Base-by-base conservation (phyloP, 1,140 invertebrate species). In the Polypedilum pembai region DNA sequence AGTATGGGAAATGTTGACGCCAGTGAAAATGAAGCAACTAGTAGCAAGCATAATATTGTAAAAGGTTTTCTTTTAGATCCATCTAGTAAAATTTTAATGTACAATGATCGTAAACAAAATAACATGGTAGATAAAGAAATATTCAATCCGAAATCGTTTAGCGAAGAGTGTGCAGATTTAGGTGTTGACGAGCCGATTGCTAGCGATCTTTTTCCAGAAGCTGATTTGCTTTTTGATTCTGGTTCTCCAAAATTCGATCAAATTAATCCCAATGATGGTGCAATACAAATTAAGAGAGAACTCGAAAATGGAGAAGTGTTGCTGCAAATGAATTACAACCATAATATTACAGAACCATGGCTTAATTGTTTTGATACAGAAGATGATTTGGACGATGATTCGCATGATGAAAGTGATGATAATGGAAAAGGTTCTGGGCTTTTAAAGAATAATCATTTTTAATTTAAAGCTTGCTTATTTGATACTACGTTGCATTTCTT, bases 101-200 rank as follows among this genome's bases (percentile, higher is more conserved):
- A 73, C 41, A 74, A 66, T 63, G 33, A 85, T 63, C 78, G 82
- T 65, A 86, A 86, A 76, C 80, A 85, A 40, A 18, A n/a, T n/a
- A 56, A 56, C 12, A 15, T 56, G 84, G 85, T 1, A 78, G 87
- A 88, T 76, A 81, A 85, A n/a, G 87, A 88, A 77, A 76, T 88
- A 24, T 82, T 83, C 66, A 78, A 86, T 1, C 87, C 91, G 81
- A 91, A 91, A 79, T 90, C 89, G 41, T 79, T 91, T 7, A 90
- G 89, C 0, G 90, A 91, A 78, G 90, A 92, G 78, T 91, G 89
- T 79, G 89, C 91, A 78, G 90, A 91, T 79, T 81, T 91, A 1
- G 90, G 90, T 12, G 90, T 92, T 8, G 90, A 91, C 76, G 90
- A 90, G 56, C 90, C 90, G 0, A 91, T 89, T 66, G 89, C 90